Percentiles rank a stretch among this genome's conserved stretches.
Conservation (phyloP, 2,113 vertebrate genomes). For the Hepsetus odoe region DNA sequence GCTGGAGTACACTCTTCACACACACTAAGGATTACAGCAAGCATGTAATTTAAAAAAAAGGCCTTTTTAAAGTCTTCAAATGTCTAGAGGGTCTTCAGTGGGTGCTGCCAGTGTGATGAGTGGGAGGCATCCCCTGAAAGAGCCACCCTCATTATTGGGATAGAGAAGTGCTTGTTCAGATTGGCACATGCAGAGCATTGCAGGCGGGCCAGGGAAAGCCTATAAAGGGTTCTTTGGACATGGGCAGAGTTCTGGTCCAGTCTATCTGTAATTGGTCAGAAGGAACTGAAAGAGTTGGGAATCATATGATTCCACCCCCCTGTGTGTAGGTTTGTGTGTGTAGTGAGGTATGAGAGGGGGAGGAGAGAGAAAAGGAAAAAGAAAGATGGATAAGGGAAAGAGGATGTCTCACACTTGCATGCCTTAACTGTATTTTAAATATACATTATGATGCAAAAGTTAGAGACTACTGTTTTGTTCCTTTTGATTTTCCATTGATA, state of each 20-base stretch:
- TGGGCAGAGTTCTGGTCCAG: conserved; percentile 16
- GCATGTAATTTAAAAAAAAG: background rate
- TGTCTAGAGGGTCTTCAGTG: background rate
- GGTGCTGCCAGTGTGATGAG: background rate
- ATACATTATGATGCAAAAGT: no score
- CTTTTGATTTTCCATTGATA: no score
- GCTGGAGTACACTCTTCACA: background rate
- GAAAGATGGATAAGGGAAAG: background rate
- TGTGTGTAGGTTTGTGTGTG: conserved; percentile 18
- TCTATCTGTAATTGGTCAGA: conserved; percentile 45
- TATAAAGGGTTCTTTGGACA: conserved; percentile 34
- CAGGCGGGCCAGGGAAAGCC: background rate
- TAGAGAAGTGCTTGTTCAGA: conserved; percentile 50
- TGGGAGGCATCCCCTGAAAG: conserved; percentile 35
- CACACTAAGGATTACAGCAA: background rate
- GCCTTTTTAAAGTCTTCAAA: conserved; percentile 42
- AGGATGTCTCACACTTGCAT: background rate
- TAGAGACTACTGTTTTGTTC: no score
- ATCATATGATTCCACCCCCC: conserved; percentile 6
- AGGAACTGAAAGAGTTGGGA: conserved; percentile 38
- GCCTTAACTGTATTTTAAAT: no score
- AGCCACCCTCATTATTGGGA: conserved; percentile 28
- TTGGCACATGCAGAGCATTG: conserved; percentile 42
- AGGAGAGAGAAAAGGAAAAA: background rate
- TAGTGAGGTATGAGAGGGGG: background rate